Base-by-base conservation (phyloP, 2,797 vertebrate genomes). In the Epinephelus awoara region DNA sequence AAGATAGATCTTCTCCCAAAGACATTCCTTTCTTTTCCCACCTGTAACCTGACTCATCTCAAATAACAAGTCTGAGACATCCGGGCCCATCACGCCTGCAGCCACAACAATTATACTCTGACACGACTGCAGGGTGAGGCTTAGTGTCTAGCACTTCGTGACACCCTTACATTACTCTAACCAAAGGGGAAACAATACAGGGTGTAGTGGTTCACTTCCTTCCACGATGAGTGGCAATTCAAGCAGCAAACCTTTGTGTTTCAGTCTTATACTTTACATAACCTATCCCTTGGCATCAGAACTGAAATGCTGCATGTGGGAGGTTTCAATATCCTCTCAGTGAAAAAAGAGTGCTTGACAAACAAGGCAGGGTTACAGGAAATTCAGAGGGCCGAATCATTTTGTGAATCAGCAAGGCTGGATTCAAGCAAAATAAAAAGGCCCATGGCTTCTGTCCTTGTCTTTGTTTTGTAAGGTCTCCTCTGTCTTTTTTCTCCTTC, bases 21-120 rank as follows among this genome's bases (percentile, higher is more conserved):
- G 62, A 75, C 75, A 72, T 85, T 85, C 66, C 67, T 75, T 55
- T 65, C 46, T n/a, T 77, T 59, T 89, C 83, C 85, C 78, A 93
- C 86, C 80, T 90, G 88, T 72, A 85, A 88, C 84, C 77, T 90
- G 87, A 93, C 80, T 93, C 92, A 90, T 85, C 73, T 88, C 68
- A 88, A 89, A 92, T 90, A 84, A 89, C 84, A 90, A 75, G 85
- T 78, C 77, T 75, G 72, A 86, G 84, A 84, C 75, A 78, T 82
- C 70, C 75, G 63, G 64, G 82, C 77, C 81, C 90, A 86, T 85
- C 87, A 81, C 72, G 74, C 89, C 83, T 82, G 89, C 84, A 86
- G 90, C 87, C 84, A 88, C 83, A 84, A 85, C 79, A 92, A 93
- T 94, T 92, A 93, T 76, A 44, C 54, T 70, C 75, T 84, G 85